Evolutionary conservation across 92 coral and sea anemone species (phyloP).

Genomic region (Nematostella vectensis): DNA sequence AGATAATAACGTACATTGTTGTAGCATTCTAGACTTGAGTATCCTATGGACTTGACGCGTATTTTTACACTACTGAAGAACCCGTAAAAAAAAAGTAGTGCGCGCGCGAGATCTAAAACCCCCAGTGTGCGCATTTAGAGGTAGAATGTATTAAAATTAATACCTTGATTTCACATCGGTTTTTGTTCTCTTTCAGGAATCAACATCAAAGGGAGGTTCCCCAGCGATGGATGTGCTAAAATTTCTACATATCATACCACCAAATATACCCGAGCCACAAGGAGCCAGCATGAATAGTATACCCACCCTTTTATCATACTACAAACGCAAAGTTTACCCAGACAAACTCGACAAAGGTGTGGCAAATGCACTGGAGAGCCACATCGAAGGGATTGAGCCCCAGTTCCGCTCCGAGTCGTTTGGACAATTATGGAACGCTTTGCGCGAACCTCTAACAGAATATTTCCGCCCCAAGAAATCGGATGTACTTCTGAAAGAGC

Average conservation of each 20-base stretch:
- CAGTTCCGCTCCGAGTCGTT: slow-evolving; percentile 80
- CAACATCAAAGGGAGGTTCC: too few species aligned
- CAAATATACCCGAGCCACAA: neutral
- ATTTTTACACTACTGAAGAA: too few species aligned
- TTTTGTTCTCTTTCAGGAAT: slow-evolving; percentile 46
- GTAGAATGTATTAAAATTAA: neutral
- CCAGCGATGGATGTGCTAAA: neutral
- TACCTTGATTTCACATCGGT: neutral
- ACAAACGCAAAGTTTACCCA: slow-evolving; percentile 41
- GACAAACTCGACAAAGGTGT: slow-evolving; percentile 39
- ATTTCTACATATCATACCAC: neutral
- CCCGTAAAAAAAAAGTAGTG: too few species aligned
- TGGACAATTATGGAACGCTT: slow-evolving; percentile 60
- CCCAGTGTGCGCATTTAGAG: too few species aligned
- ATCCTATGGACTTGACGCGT: too few species aligned
- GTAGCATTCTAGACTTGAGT: too few species aligned
- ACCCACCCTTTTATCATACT: slow-evolving; percentile 34
- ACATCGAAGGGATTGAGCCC: slow-evolving; percentile 86
- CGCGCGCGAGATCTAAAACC: too few species aligned
- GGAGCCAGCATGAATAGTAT: slow-evolving; percentile 3
- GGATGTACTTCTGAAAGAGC: slow-evolving; percentile 27
- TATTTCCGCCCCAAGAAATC: slow-evolving; percentile 47
- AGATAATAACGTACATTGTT: too few species aligned
- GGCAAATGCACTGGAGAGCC: slow-evolving; percentile 43
- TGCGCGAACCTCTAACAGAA: slow-evolving; percentile 53